Base-by-base conservation (phyloP, 2,797 vertebrate species). In the Tragopan temminckii region DNA sequence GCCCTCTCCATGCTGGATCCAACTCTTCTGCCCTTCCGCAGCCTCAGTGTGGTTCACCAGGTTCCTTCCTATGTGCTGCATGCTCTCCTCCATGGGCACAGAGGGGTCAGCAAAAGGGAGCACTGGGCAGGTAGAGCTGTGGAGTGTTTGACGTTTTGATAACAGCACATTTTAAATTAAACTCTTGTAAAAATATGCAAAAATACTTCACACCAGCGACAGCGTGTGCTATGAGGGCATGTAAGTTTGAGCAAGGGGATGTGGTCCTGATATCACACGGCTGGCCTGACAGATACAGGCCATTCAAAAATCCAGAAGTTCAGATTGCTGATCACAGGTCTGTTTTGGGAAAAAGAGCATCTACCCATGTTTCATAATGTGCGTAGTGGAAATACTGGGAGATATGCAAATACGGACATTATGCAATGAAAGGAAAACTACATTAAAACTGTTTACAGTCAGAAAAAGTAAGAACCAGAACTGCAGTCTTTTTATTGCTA, bases 341-440 rank as follows among this genome's bases (percentile, higher is more conserved):
- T 86, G 35, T 81, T 90, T 46, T 0, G 4, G 61, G 62, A 94
- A 95, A 85, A 27, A 63, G 19, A 55, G 35, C 50, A 20, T 59
- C 70, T 77, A 85, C 53, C 53, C 48, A 7, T 19, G 12, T 94
- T 90, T 94, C 93, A 57, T 64, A 80, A 86, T 1, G 9, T 1
- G 12, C 27, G n/a, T 33, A 89, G 42, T 5, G 82, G 69, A 86
- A 89, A 64, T 58, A 68, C 4, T 3, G 14, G 18, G 21, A n/a
- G 18, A 78, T 80, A 88, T 94, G 84, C 79, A 93, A 95, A 95
- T 79, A 50, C 5, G n/a, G 63, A 84, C 66, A 55, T 94, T 96
- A 90, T 72, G 80, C 72, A 96, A 92, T 0, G 3, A 90, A 83
- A 88, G 38, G 66, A 92, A 67, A 93, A 90, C 33, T 35, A 33